Evolutionary conservation across 2,888 invertebrate genomes (phyloP).

Genomic region (Rhingia rostrata): DNA sequence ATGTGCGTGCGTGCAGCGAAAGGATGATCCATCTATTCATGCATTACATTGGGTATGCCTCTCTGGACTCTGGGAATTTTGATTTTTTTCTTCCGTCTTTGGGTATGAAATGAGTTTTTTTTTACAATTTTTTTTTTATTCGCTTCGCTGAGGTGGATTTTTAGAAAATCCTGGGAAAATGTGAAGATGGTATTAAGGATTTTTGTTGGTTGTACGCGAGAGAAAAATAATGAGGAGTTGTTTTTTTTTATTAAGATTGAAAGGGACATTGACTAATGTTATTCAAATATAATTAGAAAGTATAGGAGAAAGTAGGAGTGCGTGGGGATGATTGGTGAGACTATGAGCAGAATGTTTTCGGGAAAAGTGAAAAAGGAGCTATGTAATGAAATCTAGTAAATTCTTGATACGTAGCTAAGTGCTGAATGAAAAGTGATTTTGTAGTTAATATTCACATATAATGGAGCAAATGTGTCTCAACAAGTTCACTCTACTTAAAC

Average conservation of each 20-base stretch:
- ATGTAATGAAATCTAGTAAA: no score
- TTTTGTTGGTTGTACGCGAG: constrained; percentile 39
- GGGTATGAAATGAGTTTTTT: constrained; percentile 69
- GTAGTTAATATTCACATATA: no score
- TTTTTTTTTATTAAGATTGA: constrained; percentile 1
- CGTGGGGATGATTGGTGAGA: not conserved
- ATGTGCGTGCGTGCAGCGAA: constrained; percentile 67
- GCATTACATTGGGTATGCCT: constrained; percentile 43
- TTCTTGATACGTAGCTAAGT: no score
- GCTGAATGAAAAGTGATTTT: no score
- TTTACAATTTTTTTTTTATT: constrained; percentile 44
- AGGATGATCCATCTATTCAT: constrained; percentile 64
- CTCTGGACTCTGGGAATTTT: constrained; percentile 73
- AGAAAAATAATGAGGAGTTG: not conserved
- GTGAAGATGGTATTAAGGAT: constrained; percentile 52
- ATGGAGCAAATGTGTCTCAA: no score
- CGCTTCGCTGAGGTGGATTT: constrained; percentile 33
- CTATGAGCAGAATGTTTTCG: not conserved
- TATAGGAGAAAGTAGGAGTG: constrained; percentile 44
- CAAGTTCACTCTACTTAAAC: no score
- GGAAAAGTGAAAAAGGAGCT: not conserved
- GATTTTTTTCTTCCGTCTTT: constrained; percentile 60
- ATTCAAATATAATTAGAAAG: constrained; percentile 36
- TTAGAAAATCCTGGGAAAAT: constrained; percentile 68
- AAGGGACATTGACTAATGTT: constrained; percentile 40